Evolutionary conservation across 2,113 vertebrate species (phyloP), one percentile per base, ranked within the genome.

Genomic region (Aviceda subcristata): DNA sequence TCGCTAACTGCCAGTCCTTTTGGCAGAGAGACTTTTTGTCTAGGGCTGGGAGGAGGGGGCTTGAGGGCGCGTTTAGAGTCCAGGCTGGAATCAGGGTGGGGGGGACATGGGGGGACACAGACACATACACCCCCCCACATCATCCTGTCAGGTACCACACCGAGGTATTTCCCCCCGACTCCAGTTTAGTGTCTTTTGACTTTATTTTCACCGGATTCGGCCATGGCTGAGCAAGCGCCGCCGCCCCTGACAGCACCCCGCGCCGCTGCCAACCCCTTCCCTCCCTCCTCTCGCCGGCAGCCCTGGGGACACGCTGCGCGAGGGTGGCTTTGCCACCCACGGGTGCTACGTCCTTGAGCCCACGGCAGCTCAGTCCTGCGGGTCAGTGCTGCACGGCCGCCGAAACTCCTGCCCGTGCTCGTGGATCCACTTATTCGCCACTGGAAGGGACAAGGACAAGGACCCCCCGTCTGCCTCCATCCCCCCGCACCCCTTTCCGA

Each of bases 351-450:
- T 79, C 60, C 39, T 11, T 2, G 24, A 38, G 57, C 32, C 72
- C 84, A 3, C 2, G 1, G 18, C 0, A 1, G 14, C 88, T 98
- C 98, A 99, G 90, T 99, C 99, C 12, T 94, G 94, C 2, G 98
- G 98, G 69, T 98, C 86, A 12, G 97, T 55, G 68, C 98, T 94
- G 93, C 99, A 99, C 32, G 97, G 99, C 59, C 98, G 97, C 39
- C 97, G 98, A 85, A 99, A 99, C 91, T 99, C 99, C 97, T 99
- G 99, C 38, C 99, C 99, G 3, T 99, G 94, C 72, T 99, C 99
- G 0, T 99, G 99, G 93, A 99, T 98, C 99, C 99, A 99, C 64
- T 99, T 99, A 95, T 99, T 99, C 4, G 99, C 99, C 98, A 99
- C 99, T 99, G 97, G 29, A 98, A 97, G 15, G 32, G 95, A 96